Conservation (phyloP, 1,140 invertebrate species). For the Elymnias hypermnestra region DNA sequence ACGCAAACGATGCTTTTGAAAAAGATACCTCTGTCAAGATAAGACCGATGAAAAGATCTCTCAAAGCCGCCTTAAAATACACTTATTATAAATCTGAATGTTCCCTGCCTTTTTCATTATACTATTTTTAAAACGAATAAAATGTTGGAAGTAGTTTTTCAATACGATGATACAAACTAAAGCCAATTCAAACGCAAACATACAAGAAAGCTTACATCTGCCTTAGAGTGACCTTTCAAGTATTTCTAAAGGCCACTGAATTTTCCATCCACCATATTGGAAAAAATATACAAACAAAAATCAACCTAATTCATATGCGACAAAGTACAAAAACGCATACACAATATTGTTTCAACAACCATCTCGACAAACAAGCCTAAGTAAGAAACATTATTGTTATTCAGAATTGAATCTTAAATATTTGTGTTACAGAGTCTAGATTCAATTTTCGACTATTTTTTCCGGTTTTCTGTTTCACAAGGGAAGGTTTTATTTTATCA, state of each 20-base stretch:
- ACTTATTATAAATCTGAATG: no score
- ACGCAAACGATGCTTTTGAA: no score
- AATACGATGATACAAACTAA: neutral
- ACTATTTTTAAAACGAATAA: no score
- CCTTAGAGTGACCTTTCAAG: constrained; percentile 9
- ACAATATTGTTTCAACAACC: neutral
- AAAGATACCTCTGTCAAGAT: no score
- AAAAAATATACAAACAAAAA: constrained; percentile 1
- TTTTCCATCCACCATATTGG: constrained; percentile 6
- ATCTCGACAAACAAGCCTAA: neutral
- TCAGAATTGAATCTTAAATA: constrained; percentile 9
- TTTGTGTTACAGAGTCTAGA: constrained; percentile 1
- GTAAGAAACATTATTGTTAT: neutral
- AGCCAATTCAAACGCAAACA: constrained; percentile 3
- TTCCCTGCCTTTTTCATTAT: no score
- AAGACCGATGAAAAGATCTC: no score
- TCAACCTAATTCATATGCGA: neutral
- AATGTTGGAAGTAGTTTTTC: no score
- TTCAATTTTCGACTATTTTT: neutral
- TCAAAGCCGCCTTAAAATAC: no score
- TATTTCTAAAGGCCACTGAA: constrained; percentile 10
- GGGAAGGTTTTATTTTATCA: constrained; percentile 1
- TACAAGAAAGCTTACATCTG: constrained; percentile 8
- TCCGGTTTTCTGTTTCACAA: constrained; percentile 3
- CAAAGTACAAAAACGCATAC: neutral